Evolutionary conservation across 1,140 invertebrate species (phyloP).

Genomic region (Vanessa tameamea): DNA sequence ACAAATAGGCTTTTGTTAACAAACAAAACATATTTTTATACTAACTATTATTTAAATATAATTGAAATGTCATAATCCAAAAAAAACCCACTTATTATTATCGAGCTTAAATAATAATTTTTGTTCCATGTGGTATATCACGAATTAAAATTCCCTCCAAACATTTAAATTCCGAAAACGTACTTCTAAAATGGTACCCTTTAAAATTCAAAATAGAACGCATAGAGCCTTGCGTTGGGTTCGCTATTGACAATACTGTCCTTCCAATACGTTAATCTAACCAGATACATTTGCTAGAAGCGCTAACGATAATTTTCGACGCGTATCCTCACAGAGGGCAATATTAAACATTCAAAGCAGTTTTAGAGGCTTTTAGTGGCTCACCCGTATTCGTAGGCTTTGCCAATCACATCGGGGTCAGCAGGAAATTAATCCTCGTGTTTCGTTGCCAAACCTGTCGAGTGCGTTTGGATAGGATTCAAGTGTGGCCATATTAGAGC

Average conservation of each 20-base stretch:
- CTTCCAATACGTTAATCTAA: background rate
- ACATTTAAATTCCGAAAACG: too few species aligned
- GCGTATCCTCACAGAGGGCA: conserved; percentile 27
- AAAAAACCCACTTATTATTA: too few species aligned
- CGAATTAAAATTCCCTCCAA: too few species aligned
- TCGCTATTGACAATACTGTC: background rate
- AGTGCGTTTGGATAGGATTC: conserved; percentile 52
- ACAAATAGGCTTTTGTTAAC: too few species aligned
- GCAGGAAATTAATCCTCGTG: conserved; percentile 57
- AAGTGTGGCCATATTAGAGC: conserved; percentile 38
- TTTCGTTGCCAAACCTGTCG: conserved; percentile 52
- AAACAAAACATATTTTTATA: too few species aligned
- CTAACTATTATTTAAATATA: too few species aligned
- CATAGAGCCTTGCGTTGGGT: background rate
- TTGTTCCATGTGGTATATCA: too few species aligned
- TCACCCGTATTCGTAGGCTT: conserved; percentile 41
- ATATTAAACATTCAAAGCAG: conserved; percentile 50
- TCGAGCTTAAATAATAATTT: too few species aligned
- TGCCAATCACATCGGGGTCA: conserved; percentile 51
- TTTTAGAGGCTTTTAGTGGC: conserved; percentile 45
- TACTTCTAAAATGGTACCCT: too few species aligned
- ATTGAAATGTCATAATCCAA: too few species aligned
- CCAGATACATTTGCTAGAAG: background rate
- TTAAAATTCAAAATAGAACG: background rate
- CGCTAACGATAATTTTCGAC: conserved; percentile 35